Base-by-base conservation (phyloP, 2,888 invertebrate species). In the Hyppa rectilinea region DNA sequence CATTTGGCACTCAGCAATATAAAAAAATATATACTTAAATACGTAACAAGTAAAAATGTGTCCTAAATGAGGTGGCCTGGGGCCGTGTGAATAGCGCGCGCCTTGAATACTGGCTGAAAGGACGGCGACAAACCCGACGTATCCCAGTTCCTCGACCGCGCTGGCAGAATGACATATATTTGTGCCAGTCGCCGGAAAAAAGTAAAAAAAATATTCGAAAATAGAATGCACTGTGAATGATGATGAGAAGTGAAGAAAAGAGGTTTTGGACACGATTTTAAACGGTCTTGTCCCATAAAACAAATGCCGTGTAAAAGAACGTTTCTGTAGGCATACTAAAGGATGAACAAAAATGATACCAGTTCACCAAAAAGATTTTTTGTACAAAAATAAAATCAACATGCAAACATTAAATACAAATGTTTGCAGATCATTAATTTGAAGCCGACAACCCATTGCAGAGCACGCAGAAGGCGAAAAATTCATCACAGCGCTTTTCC, bases 61-160 rank as follows among this genome's bases (percentile, higher is more conserved):
- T 68, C 72, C 76, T 73, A 79, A 85, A 84, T 82, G 82, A 83
- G 81, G 72, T 75, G 45, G 77, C 78, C 75, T 71, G 60, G 68
- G 69, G 75, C 70, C 34, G 50, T 45, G 73, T 85, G 84, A 85
- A 85, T 83, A 79, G 82, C 73, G 67, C 45, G 45, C 61, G 62
- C 43, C 47, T 23, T 81, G 85, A 80, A 84, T 80, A 34, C 73
- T 55, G 56, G 56, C 47, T 85, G 79, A 84, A 81, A 84, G 79
- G 82, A 79, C 58, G 53, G 65, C 62, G 62, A 78, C 73, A 71
- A 66, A 60, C 58, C 36, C 45, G 66, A 69, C 75, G 77, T 81
- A 82, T 84, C 78, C 84, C 82, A 82, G 75, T 81, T 82, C 71
- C 69, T 52, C 61, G 70, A 47, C 61, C 38, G 59, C 49, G 52